Evolutionary conservation across 2,888 invertebrate species (phyloP).

Genomic region (Beris morrisii): DNA sequence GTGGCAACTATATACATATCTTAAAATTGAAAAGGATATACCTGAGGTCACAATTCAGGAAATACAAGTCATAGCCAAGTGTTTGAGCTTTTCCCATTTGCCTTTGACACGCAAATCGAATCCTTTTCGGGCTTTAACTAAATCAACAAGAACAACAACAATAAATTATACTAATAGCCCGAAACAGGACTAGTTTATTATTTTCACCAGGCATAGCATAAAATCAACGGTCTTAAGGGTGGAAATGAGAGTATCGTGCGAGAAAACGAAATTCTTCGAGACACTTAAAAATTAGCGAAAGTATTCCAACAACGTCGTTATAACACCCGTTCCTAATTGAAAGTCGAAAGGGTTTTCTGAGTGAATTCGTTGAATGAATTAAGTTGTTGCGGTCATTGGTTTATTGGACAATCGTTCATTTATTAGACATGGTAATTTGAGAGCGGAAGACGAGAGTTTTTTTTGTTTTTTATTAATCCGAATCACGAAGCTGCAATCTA

Average conservation of each 20-base stretch:
- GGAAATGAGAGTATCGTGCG: constrained; percentile 4
- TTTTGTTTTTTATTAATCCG: too few species aligned
- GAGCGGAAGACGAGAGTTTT: background rate
- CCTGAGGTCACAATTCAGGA: constrained; percentile 24
- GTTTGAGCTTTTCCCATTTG: constrained; percentile 34
- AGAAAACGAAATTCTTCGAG: constrained; percentile 27
- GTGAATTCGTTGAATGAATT: constrained; percentile 23
- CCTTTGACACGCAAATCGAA: constrained; percentile 33
- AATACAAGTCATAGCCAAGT: constrained; percentile 30
- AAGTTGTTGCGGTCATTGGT: background rate
- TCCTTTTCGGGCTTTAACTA: constrained; percentile 31
- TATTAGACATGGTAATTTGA: constrained; percentile 25
- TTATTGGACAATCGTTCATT: constrained; percentile 12
- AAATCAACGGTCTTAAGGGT: too few species aligned
- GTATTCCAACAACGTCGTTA: constrained; percentile 33
- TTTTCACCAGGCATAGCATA: constrained; percentile 17
- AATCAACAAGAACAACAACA: constrained; percentile 35
- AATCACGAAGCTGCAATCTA: too few species aligned
- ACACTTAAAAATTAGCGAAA: constrained; percentile 37
- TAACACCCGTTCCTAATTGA: constrained; percentile 29
- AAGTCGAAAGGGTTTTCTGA: constrained; percentile 25
- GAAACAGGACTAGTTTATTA: constrained; percentile 15
- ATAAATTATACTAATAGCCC: constrained; percentile 38
- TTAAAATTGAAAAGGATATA: constrained; percentile 24
- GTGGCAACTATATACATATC: constrained; percentile 3